Evolutionary conservation across 2,113 vertebrate species (phyloP).

Genomic region (Indicator maculatus): DNA sequence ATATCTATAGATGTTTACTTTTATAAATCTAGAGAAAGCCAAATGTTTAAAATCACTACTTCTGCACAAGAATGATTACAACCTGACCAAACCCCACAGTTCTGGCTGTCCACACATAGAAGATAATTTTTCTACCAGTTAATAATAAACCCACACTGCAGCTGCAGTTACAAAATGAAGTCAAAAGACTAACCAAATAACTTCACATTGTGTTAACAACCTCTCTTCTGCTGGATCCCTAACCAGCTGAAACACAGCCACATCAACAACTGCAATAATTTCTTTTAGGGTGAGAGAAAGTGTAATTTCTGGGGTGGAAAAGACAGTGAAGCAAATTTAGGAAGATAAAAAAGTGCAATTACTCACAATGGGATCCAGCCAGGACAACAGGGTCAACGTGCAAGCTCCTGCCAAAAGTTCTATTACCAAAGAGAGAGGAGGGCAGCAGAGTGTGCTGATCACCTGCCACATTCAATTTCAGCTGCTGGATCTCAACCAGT

Average conservation of each 20-base stretch:
- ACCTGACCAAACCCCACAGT: neutral
- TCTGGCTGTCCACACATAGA: accelerated
- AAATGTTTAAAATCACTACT: neutral
- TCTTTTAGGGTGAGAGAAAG: neutral
- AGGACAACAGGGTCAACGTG: neutral
- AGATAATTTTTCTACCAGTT: neutral
- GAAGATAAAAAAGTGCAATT: neutral
- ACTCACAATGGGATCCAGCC: neutral
- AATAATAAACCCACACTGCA: neutral
- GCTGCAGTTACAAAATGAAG: neutral
- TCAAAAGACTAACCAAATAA: neutral
- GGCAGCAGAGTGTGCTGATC: neutral
- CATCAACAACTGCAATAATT: neutral
- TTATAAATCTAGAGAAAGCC: neutral
- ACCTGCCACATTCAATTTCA: neutral
- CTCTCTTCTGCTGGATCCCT: neutral
- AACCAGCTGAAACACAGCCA: neutral
- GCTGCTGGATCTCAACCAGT: neutral
- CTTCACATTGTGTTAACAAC: neutral
- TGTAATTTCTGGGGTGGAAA: neutral
- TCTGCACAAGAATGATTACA: neutral
- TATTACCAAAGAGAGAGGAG: neutral
- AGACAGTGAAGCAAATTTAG: neutral
- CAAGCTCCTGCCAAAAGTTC: constrained; percentile 48
- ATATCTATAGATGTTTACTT: neutral